Base-by-base conservation (phyloP, 2,888 invertebrate genomes). In the Iphiclides podalirius region DNA sequence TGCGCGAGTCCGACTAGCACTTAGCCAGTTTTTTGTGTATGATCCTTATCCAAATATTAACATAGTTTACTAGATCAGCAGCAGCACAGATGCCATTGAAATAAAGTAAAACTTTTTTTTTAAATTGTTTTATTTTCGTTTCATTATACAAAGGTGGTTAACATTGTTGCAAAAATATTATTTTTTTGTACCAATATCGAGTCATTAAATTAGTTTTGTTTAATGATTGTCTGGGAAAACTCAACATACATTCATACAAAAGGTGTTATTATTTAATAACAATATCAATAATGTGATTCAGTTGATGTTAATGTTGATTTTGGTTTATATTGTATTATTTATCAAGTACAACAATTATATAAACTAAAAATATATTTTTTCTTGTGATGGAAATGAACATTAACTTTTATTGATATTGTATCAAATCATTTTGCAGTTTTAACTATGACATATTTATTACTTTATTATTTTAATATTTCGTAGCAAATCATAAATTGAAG, bases 121-220 rank as follows among this genome's bases (percentile, higher is more conserved):
- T 64, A 75, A 73, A 71, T 66, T 67, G 64, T 73, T 79, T 75
- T 75, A 79, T 76, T 80, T 69, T 72, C 71, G 68, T 76, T 69
- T 73, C 74, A 59, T 68, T 66, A 77, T 67, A 80, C 70, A 74
- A 70, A 70, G 69, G 72, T 72, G 72, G 72, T 80, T 82, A 79
- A 76, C 73, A 79, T 71, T 66, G 67, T 73, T 85, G 81, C 70
- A 85, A 85, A 85, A 85, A 84, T 84, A 85, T 77, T 66, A 51
- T 52, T 57, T 59, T 61, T 58, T 53, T 54, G 54, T 59, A 60
- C 58, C 53, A 58, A 60, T 61, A 57, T 55, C 54, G 54, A 53
- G 53, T 53, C 35, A 43, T 47, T 49, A 38, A 47, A 40, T 37
- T 15, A 35, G 20, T 38, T 48, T 28, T 26, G 40, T 42, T 47